phyloP scores from a whole-genome alignment of 2,888 invertebrate species.

The Agrilus cyanescens region DNA sequence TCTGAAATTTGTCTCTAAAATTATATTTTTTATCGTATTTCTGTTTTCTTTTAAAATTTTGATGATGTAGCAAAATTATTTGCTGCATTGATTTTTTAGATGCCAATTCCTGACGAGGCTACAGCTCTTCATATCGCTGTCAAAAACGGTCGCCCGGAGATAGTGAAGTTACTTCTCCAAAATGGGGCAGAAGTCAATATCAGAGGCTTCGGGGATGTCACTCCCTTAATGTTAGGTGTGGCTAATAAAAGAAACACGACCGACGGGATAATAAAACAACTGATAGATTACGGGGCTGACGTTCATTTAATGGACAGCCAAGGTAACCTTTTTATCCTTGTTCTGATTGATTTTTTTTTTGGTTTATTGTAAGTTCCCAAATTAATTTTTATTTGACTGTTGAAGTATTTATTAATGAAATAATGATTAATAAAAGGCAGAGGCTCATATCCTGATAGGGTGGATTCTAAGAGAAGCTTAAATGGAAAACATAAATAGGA shows the following conservation, averaged over 20 bases:
- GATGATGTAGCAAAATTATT: too few relatives aligned
- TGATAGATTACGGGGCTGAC: constrained; percentile 27
- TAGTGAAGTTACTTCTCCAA: constrained; percentile 27
- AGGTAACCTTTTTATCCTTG: too few relatives aligned
- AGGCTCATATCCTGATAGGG: too few relatives aligned
- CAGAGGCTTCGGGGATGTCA: constrained; percentile 29
- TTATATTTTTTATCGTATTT: too few relatives aligned
- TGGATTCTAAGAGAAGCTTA: too few relatives aligned
- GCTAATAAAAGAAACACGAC: constrained; percentile 22
- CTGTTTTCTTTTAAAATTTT: too few relatives aligned
- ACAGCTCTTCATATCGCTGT: constrained; percentile 33
- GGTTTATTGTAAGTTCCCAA: neutral
- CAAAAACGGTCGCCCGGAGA: constrained; percentile 27
- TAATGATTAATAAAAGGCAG: too few relatives aligned
- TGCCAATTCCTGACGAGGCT: constrained; percentile 29
- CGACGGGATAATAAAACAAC: constrained; percentile 27
- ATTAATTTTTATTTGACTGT: too few relatives aligned
- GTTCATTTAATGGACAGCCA: constrained; percentile 19
- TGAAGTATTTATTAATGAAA: too few relatives aligned
- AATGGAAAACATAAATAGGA: too few relatives aligned
- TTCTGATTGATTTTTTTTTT: neutral
- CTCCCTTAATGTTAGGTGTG: constrained; percentile 33
- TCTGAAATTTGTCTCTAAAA: too few relatives aligned
- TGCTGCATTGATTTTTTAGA: too few relatives aligned
- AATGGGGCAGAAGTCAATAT: constrained; percentile 28